Evolutionary conservation across 2,797 vertebrate genomes (phyloP).

Genomic region (Triplophysa yarkandensis): DNA sequence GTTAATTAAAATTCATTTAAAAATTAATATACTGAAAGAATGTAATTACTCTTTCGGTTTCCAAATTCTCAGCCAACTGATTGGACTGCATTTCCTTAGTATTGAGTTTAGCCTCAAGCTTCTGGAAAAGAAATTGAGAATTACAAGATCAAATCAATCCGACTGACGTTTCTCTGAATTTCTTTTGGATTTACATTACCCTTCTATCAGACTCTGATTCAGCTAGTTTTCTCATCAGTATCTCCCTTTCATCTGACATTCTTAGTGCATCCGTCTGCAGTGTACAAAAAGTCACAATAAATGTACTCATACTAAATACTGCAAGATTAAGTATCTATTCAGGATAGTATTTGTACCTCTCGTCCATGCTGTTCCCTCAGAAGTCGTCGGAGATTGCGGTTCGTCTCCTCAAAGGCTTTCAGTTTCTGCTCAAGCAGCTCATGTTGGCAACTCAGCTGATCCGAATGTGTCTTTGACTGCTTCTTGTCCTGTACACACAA

Average conservation of each 20-base stretch:
- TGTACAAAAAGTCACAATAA: background rate
- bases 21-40: background rate
- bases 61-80: conserved; percentile 76
- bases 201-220: conserved; percentile 83
- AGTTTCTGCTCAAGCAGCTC: conserved; percentile 86
- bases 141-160: background rate
- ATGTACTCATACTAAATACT: background rate
- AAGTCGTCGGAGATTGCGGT: conserved; percentile 82
- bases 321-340: background rate
- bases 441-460: conserved; percentile 80
- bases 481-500: conserved; percentile 77
- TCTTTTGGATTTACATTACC: conserved; percentile 63
- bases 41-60: conserved; percentile 84
- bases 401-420: conserved; percentile 85
- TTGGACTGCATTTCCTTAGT: conserved; percentile 82
- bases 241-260: conserved; percentile 75
- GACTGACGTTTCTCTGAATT: background rate
- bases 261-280: conserved; percentile 73
- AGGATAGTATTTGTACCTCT: conserved; percentile 68
- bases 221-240: conserved; percentile 75
- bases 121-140: conserved; percentile 66
- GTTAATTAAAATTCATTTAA: background rate
- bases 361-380: conserved; percentile 80
- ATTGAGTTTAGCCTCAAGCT: conserved; percentile 78
- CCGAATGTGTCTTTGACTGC: conserved; percentile 76